Conservation (phyloP, 2,888 invertebrate species). For the Gerris lacustris region DNA sequence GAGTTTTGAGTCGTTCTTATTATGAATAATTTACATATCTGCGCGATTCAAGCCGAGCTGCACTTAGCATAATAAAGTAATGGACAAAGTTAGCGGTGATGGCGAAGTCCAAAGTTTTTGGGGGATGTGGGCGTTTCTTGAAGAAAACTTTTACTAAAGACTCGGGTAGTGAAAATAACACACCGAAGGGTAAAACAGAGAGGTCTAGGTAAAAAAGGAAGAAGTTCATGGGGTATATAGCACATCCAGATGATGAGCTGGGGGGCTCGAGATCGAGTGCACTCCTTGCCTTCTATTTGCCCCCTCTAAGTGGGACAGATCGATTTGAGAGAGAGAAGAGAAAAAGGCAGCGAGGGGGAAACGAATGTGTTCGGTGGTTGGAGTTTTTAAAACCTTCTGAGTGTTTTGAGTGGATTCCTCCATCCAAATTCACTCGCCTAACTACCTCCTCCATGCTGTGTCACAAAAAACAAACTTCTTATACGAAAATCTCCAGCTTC, state of each 20-base stretch:
- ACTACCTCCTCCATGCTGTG: too few species aligned
- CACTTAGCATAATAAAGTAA: constrained; percentile 2
- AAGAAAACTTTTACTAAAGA: background rate
- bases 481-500: too few species aligned
- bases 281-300: background rate
- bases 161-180: background rate
- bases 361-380: background rate
- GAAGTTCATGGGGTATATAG: background rate
- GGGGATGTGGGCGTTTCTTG: background rate
- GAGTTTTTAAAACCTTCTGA: too few species aligned
- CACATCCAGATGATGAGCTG: background rate
- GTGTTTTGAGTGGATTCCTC: too few species aligned
- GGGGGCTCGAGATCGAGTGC: background rate
- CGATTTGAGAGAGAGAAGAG: background rate
- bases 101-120: background rate
- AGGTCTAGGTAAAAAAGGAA: background rate
- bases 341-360: background rate
- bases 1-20: background rate
- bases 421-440: too few species aligned
- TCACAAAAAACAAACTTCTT: too few species aligned
- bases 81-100: background rate
- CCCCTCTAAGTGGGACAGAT: background rate
- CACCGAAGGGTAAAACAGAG: background rate
- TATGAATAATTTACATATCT: constrained; percentile 3
- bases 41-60: background rate